Evolutionary conservation across 2,888 invertebrate genomes (phyloP).

Genomic region (Nasonovia ribisnigri): DNA sequence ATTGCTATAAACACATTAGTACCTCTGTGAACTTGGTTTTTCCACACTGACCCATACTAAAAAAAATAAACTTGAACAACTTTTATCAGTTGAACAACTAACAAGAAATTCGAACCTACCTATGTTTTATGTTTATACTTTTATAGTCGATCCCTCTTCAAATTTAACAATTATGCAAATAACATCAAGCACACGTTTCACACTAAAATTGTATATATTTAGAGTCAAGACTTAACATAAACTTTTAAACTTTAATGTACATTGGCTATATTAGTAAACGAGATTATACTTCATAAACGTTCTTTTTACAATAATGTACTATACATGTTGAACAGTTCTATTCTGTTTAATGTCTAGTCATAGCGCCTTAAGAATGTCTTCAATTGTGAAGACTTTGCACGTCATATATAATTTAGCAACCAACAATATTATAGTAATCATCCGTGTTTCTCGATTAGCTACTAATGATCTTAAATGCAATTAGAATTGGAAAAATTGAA

Average conservation of each 20-base stretch:
- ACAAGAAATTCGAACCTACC: background rate
- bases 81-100: background rate
- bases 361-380: background rate
- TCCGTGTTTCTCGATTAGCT: background rate
- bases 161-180: slow-evolving; percentile 2
- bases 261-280: background rate
- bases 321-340: background rate
- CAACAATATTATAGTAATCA: background rate
- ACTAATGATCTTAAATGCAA: background rate
- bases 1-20: background rate
- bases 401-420: background rate
- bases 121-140: background rate
- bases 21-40: background rate
- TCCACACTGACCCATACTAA: background rate
- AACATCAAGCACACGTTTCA: background rate
- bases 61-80: slow-evolving; percentile 9
- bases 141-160: background rate
- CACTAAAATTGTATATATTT: background rate
- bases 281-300: background rate
- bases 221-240: background rate
- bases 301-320: background rate
- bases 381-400: background rate
- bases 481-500: background rate
- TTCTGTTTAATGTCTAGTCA: background rate
- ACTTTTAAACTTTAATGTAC: background rate